phyloP scores from a whole-genome alignment of 2,113 vertebrate species.

The Dromiciops gliroides region DNA sequence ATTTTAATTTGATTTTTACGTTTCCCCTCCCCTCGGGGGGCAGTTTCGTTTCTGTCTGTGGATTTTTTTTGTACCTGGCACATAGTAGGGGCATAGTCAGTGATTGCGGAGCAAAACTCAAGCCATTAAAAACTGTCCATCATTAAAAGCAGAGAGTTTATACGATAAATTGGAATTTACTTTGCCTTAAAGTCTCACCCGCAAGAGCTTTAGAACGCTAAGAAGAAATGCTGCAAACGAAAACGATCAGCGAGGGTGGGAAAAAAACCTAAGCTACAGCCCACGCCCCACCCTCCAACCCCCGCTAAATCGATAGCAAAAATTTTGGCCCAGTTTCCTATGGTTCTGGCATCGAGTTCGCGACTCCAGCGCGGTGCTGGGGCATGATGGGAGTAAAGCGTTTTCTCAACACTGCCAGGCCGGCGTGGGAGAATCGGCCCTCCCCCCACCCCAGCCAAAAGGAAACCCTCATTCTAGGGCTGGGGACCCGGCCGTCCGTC shows the following conservation, averaged over 20 bases:
- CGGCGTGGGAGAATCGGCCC: neutral
- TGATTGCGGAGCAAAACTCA: neutral
- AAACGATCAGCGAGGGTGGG: neutral
- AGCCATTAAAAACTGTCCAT: slow-evolving; percentile 63
- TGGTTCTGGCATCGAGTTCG: neutral
- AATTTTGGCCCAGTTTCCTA: neutral
- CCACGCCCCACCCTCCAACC: neutral
- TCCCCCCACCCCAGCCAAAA: neutral
- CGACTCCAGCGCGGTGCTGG: neutral
- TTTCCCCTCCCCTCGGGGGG: neutral
- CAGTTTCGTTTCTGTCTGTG: neutral
- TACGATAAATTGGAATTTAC: slow-evolving; percentile 67
- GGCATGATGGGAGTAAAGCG: neutral
- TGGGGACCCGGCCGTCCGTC: neutral
- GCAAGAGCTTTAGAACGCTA: slow-evolving; percentile 44
- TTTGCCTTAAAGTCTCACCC: slow-evolving; percentile 55
- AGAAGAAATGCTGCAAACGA: slow-evolving; percentile 55
- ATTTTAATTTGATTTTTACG: neutral
- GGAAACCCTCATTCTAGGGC: neutral
- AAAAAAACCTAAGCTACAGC: neutral
- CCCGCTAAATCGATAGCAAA: neutral
- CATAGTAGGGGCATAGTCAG: neutral
- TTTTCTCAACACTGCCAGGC: neutral
- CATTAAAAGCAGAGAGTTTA: slow-evolving; percentile 54
- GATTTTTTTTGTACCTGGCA: neutral